These are phyloP conservation scores for Mesochorus sp. DNA, from an alignment of 2,888 invertebrate species.

Conservation along the genomic window DNA sequence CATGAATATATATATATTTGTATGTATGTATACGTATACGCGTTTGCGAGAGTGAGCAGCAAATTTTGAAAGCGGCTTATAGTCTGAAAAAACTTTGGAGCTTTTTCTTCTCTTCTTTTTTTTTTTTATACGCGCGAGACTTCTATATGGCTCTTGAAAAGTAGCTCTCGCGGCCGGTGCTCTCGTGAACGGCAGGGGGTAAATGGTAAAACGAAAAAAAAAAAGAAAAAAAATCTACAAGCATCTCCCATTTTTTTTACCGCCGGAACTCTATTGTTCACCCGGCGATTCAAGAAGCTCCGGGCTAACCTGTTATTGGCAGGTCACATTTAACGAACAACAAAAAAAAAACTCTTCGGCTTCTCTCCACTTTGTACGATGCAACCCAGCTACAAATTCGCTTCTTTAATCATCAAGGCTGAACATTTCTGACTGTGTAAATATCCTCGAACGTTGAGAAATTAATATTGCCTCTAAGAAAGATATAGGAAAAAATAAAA, in stretches of 20 bases:
- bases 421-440: background rate
- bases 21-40: background rate
- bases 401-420: background rate
- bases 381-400: background rate
- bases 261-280: constrained; percentile 48
- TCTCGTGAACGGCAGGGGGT: constrained; percentile 5
- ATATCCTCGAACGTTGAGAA: background rate
- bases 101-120: background rate
- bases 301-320: constrained; percentile 30
- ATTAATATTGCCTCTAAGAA: too few species aligned
- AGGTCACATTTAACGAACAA: constrained; percentile 22
- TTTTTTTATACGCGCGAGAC: constrained; percentile 8
- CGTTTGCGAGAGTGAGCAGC: background rate
- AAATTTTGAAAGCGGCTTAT: constrained; percentile 43
- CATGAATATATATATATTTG: too few species aligned
- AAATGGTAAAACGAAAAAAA: constrained; percentile 1
- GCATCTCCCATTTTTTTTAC: constrained; percentile 26
- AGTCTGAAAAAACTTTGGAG: constrained; percentile 26
- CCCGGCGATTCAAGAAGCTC: constrained; percentile 43
- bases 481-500: too few species aligned
- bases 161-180: constrained; percentile 35
- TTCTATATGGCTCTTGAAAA: constrained; percentile 49
- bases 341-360: constrained; percentile 12
- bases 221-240: constrained; percentile 50
- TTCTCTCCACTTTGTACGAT: background rate